Percentiles rank a stretch among this genome's conserved stretches.
Conservation (phyloP, 2,113 vertebrate genomes). For the Gasterosteus aculeatus region DNA sequence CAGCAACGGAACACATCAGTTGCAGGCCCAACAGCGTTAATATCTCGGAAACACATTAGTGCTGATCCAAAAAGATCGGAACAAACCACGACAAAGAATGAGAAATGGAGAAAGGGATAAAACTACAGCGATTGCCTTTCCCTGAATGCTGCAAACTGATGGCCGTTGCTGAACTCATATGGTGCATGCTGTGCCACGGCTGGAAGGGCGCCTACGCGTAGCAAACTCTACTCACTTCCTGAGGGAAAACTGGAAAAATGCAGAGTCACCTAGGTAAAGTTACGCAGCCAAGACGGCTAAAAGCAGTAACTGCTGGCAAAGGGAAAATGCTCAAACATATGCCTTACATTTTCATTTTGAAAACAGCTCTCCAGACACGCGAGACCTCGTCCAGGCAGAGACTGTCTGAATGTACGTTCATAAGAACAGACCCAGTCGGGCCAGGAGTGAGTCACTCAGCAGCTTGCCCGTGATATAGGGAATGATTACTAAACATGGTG, state of each 20-base stretch:
- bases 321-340: constrained; percentile 43
- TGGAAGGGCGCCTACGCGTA: constrained; percentile 55
- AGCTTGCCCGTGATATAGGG: not conserved
- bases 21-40: constrained; percentile 57
- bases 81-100: constrained; percentile 9
- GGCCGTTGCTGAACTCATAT: constrained; percentile 48
- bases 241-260: constrained; percentile 44
- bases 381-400: constrained; percentile 58
- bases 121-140: constrained; percentile 29
- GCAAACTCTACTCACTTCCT: constrained; percentile 27
- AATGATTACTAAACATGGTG: constrained; percentile 1
- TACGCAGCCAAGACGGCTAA: constrained; percentile 18
- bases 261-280: constrained; percentile 20
- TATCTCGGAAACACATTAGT: constrained; percentile 51
- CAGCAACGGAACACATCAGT: constrained; percentile 60
- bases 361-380: constrained; percentile 65
- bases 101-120: constrained; percentile 18
- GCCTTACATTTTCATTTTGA: constrained; percentile 56
- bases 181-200: constrained; percentile 42
- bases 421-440: constrained; percentile 27
- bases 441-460: constrained; percentile 10
- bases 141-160: constrained; percentile 26
- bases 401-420: constrained; percentile 47
- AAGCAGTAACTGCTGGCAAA: constrained; percentile 45
- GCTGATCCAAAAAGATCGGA: constrained; percentile 43